Conservation (phyloP, 2,113 vertebrate genomes). For the Leptobrachium ailaonicum region DNA sequence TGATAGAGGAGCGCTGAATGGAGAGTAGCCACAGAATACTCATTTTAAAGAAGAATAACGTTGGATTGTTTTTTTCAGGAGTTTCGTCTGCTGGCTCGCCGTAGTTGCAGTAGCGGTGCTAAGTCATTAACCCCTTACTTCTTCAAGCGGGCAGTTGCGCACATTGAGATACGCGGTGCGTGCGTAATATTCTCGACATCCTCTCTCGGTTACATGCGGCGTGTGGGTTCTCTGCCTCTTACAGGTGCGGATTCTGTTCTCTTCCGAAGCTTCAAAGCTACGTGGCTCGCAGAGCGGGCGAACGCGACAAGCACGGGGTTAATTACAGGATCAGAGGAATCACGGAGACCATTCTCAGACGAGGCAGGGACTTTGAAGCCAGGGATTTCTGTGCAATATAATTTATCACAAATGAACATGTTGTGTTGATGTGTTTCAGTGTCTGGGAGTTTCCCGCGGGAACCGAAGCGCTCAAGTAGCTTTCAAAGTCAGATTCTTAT, state of each 20-base stretch:
- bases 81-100: no score
- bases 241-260: neutral
- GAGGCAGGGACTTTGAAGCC: neutral
- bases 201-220: no score
- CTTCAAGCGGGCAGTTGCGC: no score
- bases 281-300: neutral
- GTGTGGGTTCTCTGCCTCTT: neutral
- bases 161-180: no score
- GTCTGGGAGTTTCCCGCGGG: neutral
- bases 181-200: no score
- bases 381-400: neutral
- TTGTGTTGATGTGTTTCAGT: neutral
- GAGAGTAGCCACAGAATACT: no score
- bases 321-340: neutral
- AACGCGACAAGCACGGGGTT: neutral
- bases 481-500: neutral
- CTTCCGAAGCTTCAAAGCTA: neutral
- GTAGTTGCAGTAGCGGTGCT: no score
- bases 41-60: no score
- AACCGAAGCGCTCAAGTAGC: neutral
- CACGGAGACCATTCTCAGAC: neutral
- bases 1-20: no score
- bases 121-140: no score
- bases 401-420: constrained; percentile 20
- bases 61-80: no score